A percentile compares a stretch with the other conserved stretches of the same genome.
phyloP scores from a whole-genome alignment of 2,797 vertebrate species.

The Esox lucius region DNA sequence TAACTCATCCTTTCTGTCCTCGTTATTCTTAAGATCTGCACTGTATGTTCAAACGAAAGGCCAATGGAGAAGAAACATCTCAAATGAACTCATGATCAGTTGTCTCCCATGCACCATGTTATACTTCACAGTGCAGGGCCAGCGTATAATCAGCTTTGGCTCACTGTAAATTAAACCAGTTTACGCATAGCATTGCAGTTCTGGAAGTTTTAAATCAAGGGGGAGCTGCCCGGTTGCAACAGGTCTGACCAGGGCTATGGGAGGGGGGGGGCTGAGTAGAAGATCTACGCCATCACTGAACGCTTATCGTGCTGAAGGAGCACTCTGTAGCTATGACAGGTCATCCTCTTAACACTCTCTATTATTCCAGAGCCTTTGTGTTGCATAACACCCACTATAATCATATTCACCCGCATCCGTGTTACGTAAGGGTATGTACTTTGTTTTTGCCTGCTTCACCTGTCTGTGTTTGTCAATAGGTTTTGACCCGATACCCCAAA shows the following conservation, averaged over 20 bases:
- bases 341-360: conserved; percentile 48
- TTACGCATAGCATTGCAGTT: not conserved
- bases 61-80: not conserved
- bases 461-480: conserved; percentile 31
- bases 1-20: too few relatives aligned
- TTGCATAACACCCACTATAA: conserved; percentile 64
- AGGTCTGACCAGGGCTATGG: not conserved
- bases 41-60: not conserved
- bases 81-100: not conserved
- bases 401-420: conserved; percentile 56
- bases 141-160: not conserved
- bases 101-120: too few relatives aligned
- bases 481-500: not conserved
- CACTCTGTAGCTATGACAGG: conserved; percentile 43
- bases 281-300: conserved; percentile 22
- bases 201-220: not conserved
- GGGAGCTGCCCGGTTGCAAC: not conserved
- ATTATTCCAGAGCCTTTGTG: conserved; percentile 60
- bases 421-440: conserved; percentile 22
- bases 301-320: conserved; percentile 37
- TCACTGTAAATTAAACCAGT: not conserved
- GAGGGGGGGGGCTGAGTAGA: not conserved
- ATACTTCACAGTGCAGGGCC: not conserved
- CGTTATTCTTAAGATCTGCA: too few relatives aligned
- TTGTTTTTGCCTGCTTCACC: conserved; percentile 19